Conservation (phyloP, 2,797 vertebrate species). For the Triplophysa yarkandensis region DNA sequence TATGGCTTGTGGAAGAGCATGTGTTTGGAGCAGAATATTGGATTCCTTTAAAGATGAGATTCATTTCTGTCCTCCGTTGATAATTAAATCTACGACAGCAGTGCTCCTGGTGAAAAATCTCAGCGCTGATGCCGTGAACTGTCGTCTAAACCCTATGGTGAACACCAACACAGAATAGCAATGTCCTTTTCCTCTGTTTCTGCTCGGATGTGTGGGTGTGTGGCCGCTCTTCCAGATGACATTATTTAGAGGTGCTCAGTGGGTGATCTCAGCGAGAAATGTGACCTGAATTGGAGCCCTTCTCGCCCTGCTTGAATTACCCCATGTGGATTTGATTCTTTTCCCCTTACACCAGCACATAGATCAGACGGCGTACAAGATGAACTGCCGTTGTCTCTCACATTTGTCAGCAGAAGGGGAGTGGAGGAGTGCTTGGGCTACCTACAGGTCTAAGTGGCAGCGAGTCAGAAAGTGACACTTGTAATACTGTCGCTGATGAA, state of each 20-base stretch:
- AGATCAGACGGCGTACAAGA: constrained; percentile 43
- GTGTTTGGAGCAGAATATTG: constrained; percentile 24
- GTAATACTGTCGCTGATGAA: constrained; percentile 50
- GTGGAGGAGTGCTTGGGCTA: constrained; percentile 40
- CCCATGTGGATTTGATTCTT: constrained; percentile 51
- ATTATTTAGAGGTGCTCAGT: constrained; percentile 41
- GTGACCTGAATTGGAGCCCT: constrained; percentile 42
- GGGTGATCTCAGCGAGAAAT: constrained; percentile 41
- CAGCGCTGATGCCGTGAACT: not conserved
- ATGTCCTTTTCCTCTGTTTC: not conserved
- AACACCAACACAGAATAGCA: constrained; percentile 16
- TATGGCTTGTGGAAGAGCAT: not conserved
- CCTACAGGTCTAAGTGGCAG: constrained; percentile 52
- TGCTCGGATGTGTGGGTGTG: constrained; percentile 1
- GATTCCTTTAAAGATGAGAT: constrained; percentile 23
- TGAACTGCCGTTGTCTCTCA: constrained; percentile 49
- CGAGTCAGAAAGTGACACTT: constrained; percentile 47
- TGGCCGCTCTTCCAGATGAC: constrained; percentile 19
- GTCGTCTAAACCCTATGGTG: constrained; percentile 13
- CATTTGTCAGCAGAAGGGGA: constrained; percentile 51
- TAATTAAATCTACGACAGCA: constrained; percentile 19
- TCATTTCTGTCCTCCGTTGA: not conserved
- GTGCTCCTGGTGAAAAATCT: not conserved
- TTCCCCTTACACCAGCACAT: constrained; percentile 44
- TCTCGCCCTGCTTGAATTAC: constrained; percentile 42